A percentile compares a stretch with the other conserved stretches of the same genome.
Evolutionary conservation across 2,888 invertebrate species (phyloP).

Genomic region (Drosophila lacicola): DNA sequence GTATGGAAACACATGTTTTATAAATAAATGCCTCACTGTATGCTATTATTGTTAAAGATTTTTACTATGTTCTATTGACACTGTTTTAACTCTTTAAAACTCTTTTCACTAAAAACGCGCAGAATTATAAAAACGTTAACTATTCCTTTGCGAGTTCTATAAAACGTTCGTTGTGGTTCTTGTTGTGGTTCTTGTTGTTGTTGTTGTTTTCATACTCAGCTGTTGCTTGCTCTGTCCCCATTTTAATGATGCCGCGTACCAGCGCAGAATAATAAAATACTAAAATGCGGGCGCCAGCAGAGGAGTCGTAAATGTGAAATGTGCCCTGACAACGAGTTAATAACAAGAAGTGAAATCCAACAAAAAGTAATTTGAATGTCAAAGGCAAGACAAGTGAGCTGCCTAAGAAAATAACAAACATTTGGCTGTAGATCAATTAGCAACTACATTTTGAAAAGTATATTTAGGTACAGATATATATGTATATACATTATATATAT

Average conservation of each 20-base stretch:
- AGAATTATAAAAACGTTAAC: slow-evolving; percentile 8
- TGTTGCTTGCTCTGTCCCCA: slow-evolving; percentile 1
- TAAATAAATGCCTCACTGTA: background rate
- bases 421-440: slow-evolving; percentile 57
- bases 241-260: slow-evolving; percentile 15
- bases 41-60: too few relatives aligned
- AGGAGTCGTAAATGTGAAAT: background rate
- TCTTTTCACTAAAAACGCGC: background rate
- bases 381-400: slow-evolving; percentile 37
- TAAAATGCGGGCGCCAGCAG: slow-evolving; percentile 5
- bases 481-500: slow-evolving; percentile 4
- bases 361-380: slow-evolving; percentile 30
- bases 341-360: background rate
- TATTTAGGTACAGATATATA: slow-evolving; percentile 6
- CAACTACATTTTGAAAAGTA: slow-evolving; percentile 11
- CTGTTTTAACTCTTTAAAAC: too few relatives aligned
- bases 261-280: slow-evolving; percentile 28
- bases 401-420: slow-evolving; percentile 40
- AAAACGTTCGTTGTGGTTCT: too few relatives aligned
- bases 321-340: slow-evolving; percentile 8
- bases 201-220: background rate
- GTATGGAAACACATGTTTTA: background rate
- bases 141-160: background rate
- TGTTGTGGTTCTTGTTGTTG: background rate
- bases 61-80: too few relatives aligned